These are phyloP conservation scores for Leptinotarsa haldemani DNA, from an alignment of 2,888 invertebrate genomes.

Conservation along the genomic window DNA sequence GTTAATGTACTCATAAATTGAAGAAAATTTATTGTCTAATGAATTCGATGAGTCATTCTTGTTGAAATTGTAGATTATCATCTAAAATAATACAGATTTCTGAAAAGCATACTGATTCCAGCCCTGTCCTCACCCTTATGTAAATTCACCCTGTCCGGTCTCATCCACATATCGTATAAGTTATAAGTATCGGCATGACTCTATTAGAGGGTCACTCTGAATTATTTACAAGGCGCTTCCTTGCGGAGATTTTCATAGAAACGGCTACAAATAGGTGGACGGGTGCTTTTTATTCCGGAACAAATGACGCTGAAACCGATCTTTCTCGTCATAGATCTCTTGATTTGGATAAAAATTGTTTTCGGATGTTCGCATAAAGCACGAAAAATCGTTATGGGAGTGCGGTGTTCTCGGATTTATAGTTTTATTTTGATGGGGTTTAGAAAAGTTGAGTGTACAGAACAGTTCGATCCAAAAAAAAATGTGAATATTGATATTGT, in stretches of 20 bases:
- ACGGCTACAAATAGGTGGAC: conserved; percentile 54
- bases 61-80: too few relatives aligned
- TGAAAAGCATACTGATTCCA: conserved; percentile 23
- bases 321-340: conserved; percentile 40
- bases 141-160: conserved; percentile 51
- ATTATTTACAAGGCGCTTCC: conserved; percentile 65
- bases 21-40: too few relatives aligned
- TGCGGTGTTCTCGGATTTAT: conserved; percentile 18
- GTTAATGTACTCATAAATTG: too few relatives aligned
- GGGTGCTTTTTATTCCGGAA: conserved; percentile 55
- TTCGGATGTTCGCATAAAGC: conserved; percentile 34
- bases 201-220: conserved; percentile 64
- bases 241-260: conserved; percentile 57
- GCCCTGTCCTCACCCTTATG: conserved; percentile 51
- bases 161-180: conserved; percentile 55
- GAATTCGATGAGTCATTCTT: too few relatives aligned
- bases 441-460: background rate
- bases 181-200: conserved; percentile 63
- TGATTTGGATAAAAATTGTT: conserved; percentile 43
- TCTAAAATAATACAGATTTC: background rate
- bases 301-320: conserved; percentile 55
- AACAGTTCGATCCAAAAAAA: too few relatives aligned
- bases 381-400: conserved; percentile 22
- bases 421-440: conserved; percentile 19
- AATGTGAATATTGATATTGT: too few relatives aligned